Evolutionary conservation across 2,888 invertebrate species (phyloP), one percentile per base, ranked within the genome.

Genomic region (Drosophila putrida): DNA sequence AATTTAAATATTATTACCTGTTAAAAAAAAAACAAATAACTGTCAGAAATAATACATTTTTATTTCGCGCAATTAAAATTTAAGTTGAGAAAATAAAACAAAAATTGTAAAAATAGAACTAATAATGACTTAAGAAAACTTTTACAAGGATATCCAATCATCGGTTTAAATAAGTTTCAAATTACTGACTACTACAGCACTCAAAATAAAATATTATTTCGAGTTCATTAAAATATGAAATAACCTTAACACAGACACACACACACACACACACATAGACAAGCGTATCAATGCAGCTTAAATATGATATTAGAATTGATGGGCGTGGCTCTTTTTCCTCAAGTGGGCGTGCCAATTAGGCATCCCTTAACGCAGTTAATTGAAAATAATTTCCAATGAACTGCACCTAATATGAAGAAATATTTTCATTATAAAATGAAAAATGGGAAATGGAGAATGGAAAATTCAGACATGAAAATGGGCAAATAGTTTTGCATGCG

Each of bases 321-420:
- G 60, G 72, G 71, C 57, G 72, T 60, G 60, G 27, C 10, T 47
- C 50, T 25, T 4, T 6, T 71, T 66, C 50, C 67, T 67, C 63
- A 77, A 78, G 38, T 75, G 57, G 60, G 61, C 49, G 66, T 76
- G 66, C 11, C 76, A 41, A 50, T 15, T 25, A 8, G 11, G 38
- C 51, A 33, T 9, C 13, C 28, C 57, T 38, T 54, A 78, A 65
- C 59, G 64, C 82, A 71, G 68, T 82, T 80, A 82, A 88, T 85
- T 63, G 75, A 78, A 85, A 75, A 66, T 75, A 83, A 71, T 78
- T 82, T 78, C 74, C 86, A 82, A 38, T 59, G 47, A 76, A 65
- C 66, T 80, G 83, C 60, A 46, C 43, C 27, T 38, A 44, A 13
- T 60, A 58, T 51, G 15, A 59, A 55, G 39, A 66, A 76, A 73